Base-by-base conservation (phyloP, 2,888 invertebrate genomes). In the Zygogramma bicolorata region DNA sequence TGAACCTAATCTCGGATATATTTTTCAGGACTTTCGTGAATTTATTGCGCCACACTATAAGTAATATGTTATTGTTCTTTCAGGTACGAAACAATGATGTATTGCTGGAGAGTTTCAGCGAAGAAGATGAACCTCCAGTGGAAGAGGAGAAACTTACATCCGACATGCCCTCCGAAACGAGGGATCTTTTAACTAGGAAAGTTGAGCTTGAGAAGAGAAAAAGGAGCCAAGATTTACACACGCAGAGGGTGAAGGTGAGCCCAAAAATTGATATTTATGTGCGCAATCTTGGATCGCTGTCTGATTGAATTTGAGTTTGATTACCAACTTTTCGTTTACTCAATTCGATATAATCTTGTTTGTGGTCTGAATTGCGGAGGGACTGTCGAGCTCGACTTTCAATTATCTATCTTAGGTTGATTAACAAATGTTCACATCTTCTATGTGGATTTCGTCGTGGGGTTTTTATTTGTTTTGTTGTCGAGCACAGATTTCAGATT, bases 151-250 rank as follows among this genome's bases (percentile, higher is more conserved):
- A 87, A 71, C 89, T 89, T 53, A 65, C 70, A 0, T 34, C 62
- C 10, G 83, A 84, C 46, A 84, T 87, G 15, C 84, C 87, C 3
- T 86, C 85, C 15, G 91, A 91, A 84, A 89, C 91, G 67, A 87
- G 89, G 71, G 89, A 90, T 75, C 88, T 94, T 65, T 88, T 92
- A 69, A 90, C 89, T 76, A 88, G 92, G 70, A 93, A 93, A 85
- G 92, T 91, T 76, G 92, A 93, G 83, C 86, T 95, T 65, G 92
- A 93, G 84, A 90, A 89, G 82, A 88, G 88, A 75, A 90, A 92
- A 73, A 89, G 90, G 75, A 90, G 89, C 71, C 92, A 93, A 83
- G 92, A 93, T 83, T 88, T 90, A 80, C 92, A 91, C 84, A 88
- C 90, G 68, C 90, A 90, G 81, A 89, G 90, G 74, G 89, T 92